Base-by-base conservation (phyloP, 1,140 invertebrate genomes). In the Episyrphus balteatus region DNA sequence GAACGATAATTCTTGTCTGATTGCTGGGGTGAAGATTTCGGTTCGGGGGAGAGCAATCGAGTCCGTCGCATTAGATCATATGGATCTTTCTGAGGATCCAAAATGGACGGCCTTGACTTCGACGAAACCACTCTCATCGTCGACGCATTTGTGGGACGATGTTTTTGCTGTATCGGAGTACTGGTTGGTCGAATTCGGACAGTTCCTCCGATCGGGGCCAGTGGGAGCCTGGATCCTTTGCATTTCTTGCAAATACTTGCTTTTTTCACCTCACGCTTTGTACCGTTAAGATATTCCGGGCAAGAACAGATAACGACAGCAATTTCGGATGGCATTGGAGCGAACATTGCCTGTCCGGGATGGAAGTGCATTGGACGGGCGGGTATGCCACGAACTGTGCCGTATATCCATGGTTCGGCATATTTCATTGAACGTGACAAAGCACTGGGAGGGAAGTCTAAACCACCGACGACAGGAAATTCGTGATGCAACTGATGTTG, bases 371-470 rank as follows among this genome's bases (percentile, higher is more conserved):
- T 58, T 45, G 76, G 74, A 41, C 78, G 73, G 3, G 78, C 73
- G 2, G 64, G 64, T 47, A 67, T 61, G 11, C 64, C 64, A 51
- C 81, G 70, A 1, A 84, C 78, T 3, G 82, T 84, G 47, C 84
- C 83, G 55, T 88, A 88, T 2, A 88, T 73, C 84, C 84, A 88
- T 30, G 83, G 82, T 52, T 88, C 84, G 1, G 81, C 82, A 68
- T 86, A 87, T 52, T 85, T 81, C 84, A 88, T 88, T 59, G 83
- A 85, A 62, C 83, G 82, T 36, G 81, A 82, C 48, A 87, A 62
- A 6, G 78, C 70, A 51, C 73, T 77, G 13, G 75, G 71, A 52
- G 59, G 40, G 48, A 59, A 66, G 31, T 66, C 63, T 41, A 61
- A 59, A 42, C 48, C 55, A 6, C 15, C 36, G 36, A 7, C 48